A percentile compares a stretch with the other conserved stretches of the same genome.
These are phyloP conservation scores for Cacoxenus indagator DNA, from an alignment of 2,888 invertebrate genomes.

Conservation along the genomic window DNA sequence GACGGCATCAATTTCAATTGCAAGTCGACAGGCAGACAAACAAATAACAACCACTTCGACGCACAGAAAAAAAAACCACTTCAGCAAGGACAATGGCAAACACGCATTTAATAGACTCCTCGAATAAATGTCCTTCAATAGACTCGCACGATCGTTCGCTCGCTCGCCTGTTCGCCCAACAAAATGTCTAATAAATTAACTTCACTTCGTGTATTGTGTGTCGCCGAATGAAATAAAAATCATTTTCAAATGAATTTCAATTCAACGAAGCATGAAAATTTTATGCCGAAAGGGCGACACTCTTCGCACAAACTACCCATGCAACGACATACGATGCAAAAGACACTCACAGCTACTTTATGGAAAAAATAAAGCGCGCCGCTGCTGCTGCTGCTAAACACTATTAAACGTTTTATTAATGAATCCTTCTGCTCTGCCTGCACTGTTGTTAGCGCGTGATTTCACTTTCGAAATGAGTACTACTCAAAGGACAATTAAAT, in stretches of 20 bases:
- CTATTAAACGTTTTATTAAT: constrained; percentile 68
- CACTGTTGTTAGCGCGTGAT: constrained; percentile 63
- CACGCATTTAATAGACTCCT: constrained; percentile 64
- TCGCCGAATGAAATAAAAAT: constrained; percentile 58
- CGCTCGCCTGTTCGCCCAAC: constrained; percentile 57
- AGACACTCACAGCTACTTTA: constrained; percentile 36
- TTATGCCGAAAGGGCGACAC: constrained; percentile 48
- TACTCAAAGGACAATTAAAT: constrained; percentile 66
- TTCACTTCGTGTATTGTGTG: constrained; percentile 55
- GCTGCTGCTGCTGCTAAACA: constrained; percentile 34
- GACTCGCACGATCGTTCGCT: constrained; percentile 45
- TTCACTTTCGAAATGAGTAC: constrained; percentile 51
- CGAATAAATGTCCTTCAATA: too few relatives aligned
- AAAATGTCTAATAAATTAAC: constrained; percentile 67
- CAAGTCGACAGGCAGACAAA: constrained; percentile 45
- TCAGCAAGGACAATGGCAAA: constrained; percentile 53
- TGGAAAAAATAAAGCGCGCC: background rate
- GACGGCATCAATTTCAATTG: constrained; percentile 18
- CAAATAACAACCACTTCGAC: constrained; percentile 56
- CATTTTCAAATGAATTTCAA: constrained; percentile 69
- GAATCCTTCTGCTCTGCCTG: constrained; percentile 54
- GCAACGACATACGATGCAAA: constrained; percentile 23
- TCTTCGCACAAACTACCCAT: constrained; percentile 1
- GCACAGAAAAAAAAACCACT: constrained; percentile 53
- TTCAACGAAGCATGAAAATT: constrained; percentile 70